phyloP scores from a whole-genome alignment of 2,888 invertebrate genomes.

The Xestobium rufovillosum region DNA sequence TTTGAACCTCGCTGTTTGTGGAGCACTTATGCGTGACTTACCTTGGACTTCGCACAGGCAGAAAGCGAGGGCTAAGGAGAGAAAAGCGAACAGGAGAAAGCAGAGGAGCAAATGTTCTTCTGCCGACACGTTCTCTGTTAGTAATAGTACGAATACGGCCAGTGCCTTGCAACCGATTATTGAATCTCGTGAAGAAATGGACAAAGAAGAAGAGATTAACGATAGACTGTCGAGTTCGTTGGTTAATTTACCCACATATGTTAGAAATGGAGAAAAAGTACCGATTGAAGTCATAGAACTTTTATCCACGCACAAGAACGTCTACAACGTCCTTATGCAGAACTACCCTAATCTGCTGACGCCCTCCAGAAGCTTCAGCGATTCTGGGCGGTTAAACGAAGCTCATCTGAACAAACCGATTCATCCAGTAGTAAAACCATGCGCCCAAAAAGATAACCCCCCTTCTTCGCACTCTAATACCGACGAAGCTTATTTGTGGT shows the following conservation, averaged over 20 bases:
- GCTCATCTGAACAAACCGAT: slow-evolving; percentile 23
- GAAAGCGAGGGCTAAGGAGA: slow-evolving; percentile 54
- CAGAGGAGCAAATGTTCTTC: slow-evolving; percentile 52
- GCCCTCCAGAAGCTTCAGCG: slow-evolving; percentile 67
- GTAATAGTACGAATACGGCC: slow-evolving; percentile 59
- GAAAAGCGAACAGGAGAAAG: slow-evolving; percentile 53
- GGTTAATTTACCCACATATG: slow-evolving; percentile 77
- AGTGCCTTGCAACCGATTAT: slow-evolving; percentile 48
- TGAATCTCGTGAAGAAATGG: slow-evolving; percentile 36
- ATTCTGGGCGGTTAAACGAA: slow-evolving; percentile 50
- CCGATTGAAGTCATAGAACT: slow-evolving; percentile 69
- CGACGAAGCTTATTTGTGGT: slow-evolving; percentile 49
- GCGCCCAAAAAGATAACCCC: slow-evolving; percentile 34
- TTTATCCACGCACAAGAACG: slow-evolving; percentile 60
- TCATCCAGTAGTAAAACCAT: not conserved
- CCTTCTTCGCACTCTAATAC: slow-evolving; percentile 14
- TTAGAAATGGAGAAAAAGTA: slow-evolving; percentile 68
- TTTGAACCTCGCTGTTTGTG: slow-evolving; percentile 74
- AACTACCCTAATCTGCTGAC: slow-evolving; percentile 68
- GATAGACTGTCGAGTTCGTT: slow-evolving; percentile 67
- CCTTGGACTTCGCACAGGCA: slow-evolving; percentile 58
- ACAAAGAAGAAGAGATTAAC: slow-evolving; percentile 34
- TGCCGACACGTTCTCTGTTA: slow-evolving; percentile 62
- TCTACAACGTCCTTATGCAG: slow-evolving; percentile 63
- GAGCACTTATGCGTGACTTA: slow-evolving; percentile 71